phyloP scores from a whole-genome alignment of 2,113 vertebrate species.

The Salvelinus fontinalis region DNA sequence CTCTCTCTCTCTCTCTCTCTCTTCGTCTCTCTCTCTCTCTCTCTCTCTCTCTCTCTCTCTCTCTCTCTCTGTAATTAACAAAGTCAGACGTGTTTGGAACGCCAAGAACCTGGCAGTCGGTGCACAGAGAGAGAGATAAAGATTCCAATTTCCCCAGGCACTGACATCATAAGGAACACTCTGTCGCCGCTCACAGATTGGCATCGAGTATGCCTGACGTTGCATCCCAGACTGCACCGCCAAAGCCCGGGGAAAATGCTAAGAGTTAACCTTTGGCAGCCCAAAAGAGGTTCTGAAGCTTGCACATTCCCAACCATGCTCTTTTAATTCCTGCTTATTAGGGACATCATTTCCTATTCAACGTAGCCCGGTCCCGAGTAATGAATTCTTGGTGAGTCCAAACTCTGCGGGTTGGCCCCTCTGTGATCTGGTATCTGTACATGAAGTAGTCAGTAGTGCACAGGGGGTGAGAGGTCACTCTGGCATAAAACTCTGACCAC shows the following conservation, averaged over 20 bases:
- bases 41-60: conserved; percentile 12
- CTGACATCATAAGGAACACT: conserved; percentile 67
- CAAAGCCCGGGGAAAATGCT: conserved; percentile 56
- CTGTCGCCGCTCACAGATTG: conserved; percentile 55
- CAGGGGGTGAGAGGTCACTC: conserved; percentile 49
- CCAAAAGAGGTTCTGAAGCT: conserved; percentile 40
- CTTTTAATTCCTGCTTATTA: conserved; percentile 58
- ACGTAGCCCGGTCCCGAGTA: conserved; percentile 57
- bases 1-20: neutral
- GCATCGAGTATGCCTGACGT: conserved; percentile 49
- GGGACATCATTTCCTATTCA: conserved; percentile 67
- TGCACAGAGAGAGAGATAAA: conserved; percentile 61
- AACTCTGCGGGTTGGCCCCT: conserved; percentile 49
- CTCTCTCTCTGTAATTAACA: conserved; percentile 65
- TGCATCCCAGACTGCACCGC: conserved; percentile 17
- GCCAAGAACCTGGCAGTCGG: conserved; percentile 42
- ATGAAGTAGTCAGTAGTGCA: conserved; percentile 68
- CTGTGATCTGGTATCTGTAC: conserved; percentile 68
- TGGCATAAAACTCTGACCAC: conserved; percentile 35
- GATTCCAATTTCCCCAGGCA: conserved; percentile 72
- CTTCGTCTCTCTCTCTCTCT: neutral
- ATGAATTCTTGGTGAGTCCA: conserved; percentile 65
- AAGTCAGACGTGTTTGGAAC: conserved; percentile 51
- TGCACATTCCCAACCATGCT: conserved; percentile 33
- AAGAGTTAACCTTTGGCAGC: conserved; percentile 63